Evolutionary conservation across 1,140 invertebrate species (phyloP).

Genomic region (Drosophila parvula): DNA sequence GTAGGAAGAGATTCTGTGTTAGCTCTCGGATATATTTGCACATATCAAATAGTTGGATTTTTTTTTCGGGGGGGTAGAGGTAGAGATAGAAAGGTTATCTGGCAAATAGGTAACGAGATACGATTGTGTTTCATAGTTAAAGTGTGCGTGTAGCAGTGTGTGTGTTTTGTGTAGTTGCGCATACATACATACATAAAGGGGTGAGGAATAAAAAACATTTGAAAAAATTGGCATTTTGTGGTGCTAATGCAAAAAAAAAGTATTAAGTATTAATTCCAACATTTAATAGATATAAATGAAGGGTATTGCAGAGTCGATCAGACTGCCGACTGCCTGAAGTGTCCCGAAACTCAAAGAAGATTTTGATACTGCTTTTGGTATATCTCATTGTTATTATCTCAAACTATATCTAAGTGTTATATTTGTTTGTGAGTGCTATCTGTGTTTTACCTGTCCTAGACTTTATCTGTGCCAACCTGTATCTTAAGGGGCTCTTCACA

Average conservation of each 20-base stretch:
- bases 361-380: neutral
- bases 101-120: constrained; percentile 41
- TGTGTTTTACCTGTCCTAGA: neutral
- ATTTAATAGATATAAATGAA: constrained; percentile 29
- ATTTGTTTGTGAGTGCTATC: neutral
- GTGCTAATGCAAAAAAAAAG: constrained; percentile 24
- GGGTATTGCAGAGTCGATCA: constrained; percentile 11
- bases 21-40: constrained; percentile 21
- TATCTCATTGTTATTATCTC: constrained; percentile 2
- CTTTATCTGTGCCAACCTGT: neutral
- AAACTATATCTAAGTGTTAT: neutral
- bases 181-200: constrained; percentile 19
- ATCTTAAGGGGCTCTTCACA: neutral
- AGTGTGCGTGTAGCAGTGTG: constrained; percentile 38
- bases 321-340: neutral
- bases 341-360: constrained; percentile 7
- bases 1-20: constrained; percentile 24
- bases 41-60: constrained; percentile 15
- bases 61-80: neutral
- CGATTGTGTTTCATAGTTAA: constrained; percentile 34
- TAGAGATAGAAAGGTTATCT: constrained; percentile 43
- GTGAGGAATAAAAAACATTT: constrained; percentile 20
- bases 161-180: constrained; percentile 27
- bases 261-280: constrained; percentile 17
- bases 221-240: neutral